phyloP scores from a whole-genome alignment of 2,888 invertebrate species.

The Galeopsomyia nigrocyanea region DNA sequence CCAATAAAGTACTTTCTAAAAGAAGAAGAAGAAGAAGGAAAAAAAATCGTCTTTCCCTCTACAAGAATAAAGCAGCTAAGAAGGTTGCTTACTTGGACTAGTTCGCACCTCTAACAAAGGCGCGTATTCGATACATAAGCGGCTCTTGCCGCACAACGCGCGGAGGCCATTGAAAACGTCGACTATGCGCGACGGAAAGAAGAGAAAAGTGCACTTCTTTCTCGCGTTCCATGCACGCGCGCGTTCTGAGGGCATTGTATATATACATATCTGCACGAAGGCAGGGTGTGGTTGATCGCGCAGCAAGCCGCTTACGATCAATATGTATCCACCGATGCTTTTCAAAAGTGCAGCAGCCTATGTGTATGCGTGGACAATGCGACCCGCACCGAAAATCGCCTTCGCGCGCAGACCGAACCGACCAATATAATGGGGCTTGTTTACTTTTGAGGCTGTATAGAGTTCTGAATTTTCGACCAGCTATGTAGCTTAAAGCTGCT shows the following conservation, averaged over 20 bases:
- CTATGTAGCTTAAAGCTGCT: too few species aligned
- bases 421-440: not conserved
- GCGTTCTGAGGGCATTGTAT: slow-evolving; percentile 46
- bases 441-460: not conserved
- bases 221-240: slow-evolving; percentile 38
- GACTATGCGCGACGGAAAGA: slow-evolving; percentile 5
- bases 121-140: not conserved
- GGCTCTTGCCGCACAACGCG: slow-evolving; percentile 4
- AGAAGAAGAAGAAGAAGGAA: too few species aligned
- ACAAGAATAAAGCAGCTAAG: too few species aligned
- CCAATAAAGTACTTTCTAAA: too few species aligned
- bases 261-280: not conserved
- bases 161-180: not conserved
- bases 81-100: too few species aligned
- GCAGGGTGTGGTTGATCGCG: slow-evolving; percentile 30
- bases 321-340: slow-evolving; percentile 50
- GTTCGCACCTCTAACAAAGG: too few species aligned
- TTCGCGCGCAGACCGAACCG: not conserved
- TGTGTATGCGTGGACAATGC: not conserved
- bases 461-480: too few species aligned
- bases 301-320: slow-evolving; percentile 65
- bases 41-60: too few species aligned
- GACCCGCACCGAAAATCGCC: slow-evolving; percentile 38
- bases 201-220: slow-evolving; percentile 5
- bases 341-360: not conserved